A percentile compares a stretch with the other conserved stretches of the same genome.
Evolutionary conservation across 1,140 invertebrate genomes (phyloP).

Genomic region (Colletes latitarsis): DNA sequence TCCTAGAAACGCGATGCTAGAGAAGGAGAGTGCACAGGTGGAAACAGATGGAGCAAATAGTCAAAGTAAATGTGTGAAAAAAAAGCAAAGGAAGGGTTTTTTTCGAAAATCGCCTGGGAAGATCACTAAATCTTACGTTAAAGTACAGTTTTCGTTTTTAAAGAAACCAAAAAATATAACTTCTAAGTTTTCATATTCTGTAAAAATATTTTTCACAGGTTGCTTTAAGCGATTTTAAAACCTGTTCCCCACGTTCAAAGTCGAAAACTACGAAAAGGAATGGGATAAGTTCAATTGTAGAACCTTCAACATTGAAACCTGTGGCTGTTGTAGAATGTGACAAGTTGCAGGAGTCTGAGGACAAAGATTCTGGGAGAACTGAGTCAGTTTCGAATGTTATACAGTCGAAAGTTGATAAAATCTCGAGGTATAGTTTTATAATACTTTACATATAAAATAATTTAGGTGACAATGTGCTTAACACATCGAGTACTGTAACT

Average conservation of each 20-base stretch:
- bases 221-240: constrained; percentile 42
- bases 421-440: constrained; percentile 58
- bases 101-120: constrained; percentile 61
- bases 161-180: neutral
- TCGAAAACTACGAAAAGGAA: neutral
- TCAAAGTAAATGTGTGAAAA: constrained; percentile 22
- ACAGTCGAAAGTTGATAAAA: constrained; percentile 63
- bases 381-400: constrained; percentile 60
- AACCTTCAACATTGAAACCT: neutral
- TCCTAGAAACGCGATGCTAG: constrained; percentile 45
- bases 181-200: neutral
- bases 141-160: constrained; percentile 25
- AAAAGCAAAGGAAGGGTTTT: constrained; percentile 42
- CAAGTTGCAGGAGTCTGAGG: neutral
- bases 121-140: constrained; percentile 48
- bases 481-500: too few species aligned
- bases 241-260: neutral
- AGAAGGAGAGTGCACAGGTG: constrained; percentile 1
- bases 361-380: constrained; percentile 65
- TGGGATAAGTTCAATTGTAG: neutral
- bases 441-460: too few species aligned
- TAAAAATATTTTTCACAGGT: constrained; percentile 28
- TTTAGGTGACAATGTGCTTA: too few species aligned
- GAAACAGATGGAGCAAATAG: constrained; percentile 20
- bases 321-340: neutral